Evolutionary conservation across 2,888 invertebrate species (phyloP).

Genomic region (Cantharis flavilabris): DNA sequence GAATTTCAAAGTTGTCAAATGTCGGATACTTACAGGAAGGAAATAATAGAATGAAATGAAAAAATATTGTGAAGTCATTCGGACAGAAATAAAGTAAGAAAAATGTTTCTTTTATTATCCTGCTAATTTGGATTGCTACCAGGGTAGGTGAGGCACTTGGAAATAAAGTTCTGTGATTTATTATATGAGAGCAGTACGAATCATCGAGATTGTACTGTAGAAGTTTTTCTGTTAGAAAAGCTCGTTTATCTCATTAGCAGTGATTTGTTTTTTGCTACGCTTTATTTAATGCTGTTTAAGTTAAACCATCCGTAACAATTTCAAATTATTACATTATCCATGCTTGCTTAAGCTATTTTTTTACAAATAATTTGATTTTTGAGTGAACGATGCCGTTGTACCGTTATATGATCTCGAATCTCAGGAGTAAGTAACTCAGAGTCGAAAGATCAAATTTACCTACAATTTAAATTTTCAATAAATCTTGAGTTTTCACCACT

Average conservation of each 20-base stretch:
- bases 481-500: too few relatives aligned
- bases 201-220: background rate
- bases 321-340: background rate
- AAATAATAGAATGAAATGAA: background rate
- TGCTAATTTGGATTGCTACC: background rate
- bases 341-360: background rate
- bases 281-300: background rate
- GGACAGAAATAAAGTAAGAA: background rate
- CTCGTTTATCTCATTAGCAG: background rate
- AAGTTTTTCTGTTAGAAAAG: background rate
- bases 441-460: too few relatives aligned
- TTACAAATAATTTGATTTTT: background rate
- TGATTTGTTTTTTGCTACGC: background rate
- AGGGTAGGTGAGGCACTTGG: background rate
- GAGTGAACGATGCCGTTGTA: background rate
- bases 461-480: too few relatives aligned
- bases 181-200: background rate
- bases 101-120: background rate
- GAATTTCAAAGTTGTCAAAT: background rate
- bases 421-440: too few relatives aligned
- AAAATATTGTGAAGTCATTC: background rate
- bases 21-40: background rate
- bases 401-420: background rate
- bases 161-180: background rate
- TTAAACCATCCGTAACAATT: constrained; percentile 6